phyloP scores from a whole-genome alignment of 2,797 vertebrate genomes.

The Parauchenoglanis punctatus region DNA sequence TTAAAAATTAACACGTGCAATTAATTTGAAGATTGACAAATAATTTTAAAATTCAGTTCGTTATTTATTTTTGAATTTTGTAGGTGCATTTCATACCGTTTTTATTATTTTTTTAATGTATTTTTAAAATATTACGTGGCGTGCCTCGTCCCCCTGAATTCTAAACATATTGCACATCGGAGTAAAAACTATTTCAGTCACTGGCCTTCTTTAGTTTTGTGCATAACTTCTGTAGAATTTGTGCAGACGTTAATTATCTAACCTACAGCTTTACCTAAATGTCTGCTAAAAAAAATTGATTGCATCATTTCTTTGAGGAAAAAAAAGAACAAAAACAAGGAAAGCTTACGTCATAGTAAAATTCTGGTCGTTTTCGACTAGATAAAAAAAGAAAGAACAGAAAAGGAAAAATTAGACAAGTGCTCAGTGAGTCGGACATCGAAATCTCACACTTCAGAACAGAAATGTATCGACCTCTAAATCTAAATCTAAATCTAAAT shows the following conservation, averaged over 20 bases:
- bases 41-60: neutral
- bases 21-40: neutral
- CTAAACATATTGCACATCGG: conserved; percentile 77
- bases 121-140: neutral
- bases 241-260: neutral
- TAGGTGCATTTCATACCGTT: neutral
- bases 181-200: conserved; percentile 66
- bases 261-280: neutral
- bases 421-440: conserved; percentile 4
- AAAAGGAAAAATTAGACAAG: neutral
- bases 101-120: neutral
- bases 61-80: neutral
- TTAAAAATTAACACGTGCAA: neutral
- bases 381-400: neutral
- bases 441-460: neutral
- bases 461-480: neutral
- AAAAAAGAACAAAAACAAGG: neutral
- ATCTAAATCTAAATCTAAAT: neutral
- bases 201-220: conserved; percentile 56
- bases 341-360: conserved; percentile 13
- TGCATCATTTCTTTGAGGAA: conserved; percentile 26
- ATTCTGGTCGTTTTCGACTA: conserved; percentile 28
- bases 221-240: conserved; percentile 47
- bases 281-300: neutral
- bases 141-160: conserved; percentile 53